Evolutionary conservation across 1,140 invertebrate genomes (phyloP).

Genomic region (Neotoxoptera formosana): DNA sequence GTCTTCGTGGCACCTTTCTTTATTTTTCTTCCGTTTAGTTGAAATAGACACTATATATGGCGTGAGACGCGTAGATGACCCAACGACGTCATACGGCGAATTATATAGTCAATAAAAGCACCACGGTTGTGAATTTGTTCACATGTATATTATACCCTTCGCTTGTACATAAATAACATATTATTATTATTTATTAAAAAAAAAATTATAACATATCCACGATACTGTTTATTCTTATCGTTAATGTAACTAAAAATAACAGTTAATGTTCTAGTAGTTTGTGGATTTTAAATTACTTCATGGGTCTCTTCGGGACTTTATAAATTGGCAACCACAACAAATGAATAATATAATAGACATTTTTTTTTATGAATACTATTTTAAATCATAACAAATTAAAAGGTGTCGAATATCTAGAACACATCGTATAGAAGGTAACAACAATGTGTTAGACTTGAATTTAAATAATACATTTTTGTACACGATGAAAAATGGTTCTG

Average conservation of each 20-base stretch:
- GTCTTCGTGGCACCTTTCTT: neutral
- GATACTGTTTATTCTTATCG: neutral
- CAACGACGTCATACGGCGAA: neutral
- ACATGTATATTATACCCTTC: neutral
- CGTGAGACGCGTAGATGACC: too few relatives aligned
- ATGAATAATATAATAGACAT: too few relatives aligned
- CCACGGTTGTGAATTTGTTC: neutral
- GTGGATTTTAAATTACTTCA: too few relatives aligned
- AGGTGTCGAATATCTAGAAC: too few relatives aligned
- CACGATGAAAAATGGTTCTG: too few relatives aligned
- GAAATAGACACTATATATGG: neutral
- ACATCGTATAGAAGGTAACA: too few relatives aligned
- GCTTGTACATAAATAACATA: neutral
- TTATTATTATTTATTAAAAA: neutral
- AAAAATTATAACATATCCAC: neutral
- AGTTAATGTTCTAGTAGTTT: neutral
- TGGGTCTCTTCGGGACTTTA: too few relatives aligned
- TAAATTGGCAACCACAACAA: too few relatives aligned
- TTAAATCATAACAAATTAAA: too few relatives aligned
- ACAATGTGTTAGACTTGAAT: too few relatives aligned
- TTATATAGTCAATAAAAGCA: constrained; percentile 11
- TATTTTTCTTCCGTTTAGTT: neutral
- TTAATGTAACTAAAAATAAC: neutral
- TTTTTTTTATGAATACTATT: too few relatives aligned
- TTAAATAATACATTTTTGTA: too few relatives aligned